Base-by-base conservation (phyloP, 2,888 invertebrate species). In the Exephanes ischioxanthus region DNA sequence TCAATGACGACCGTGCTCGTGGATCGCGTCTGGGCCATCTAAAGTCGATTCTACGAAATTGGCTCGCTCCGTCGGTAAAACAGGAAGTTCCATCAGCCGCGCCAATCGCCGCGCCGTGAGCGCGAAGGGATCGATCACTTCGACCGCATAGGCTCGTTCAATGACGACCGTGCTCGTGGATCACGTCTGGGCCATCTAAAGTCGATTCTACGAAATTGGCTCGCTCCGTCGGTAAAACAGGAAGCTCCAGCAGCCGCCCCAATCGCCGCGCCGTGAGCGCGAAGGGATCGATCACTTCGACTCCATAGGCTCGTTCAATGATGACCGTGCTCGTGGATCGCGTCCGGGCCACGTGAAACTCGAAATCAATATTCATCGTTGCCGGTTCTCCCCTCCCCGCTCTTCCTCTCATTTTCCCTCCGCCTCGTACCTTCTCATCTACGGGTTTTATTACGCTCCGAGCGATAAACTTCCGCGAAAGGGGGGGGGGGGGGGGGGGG, bases 331-430 rank as follows among this genome's bases (percentile, higher is more conserved):
- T 41, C 22, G 51, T 30, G 61, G 67, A 19, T 67, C 76, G 51
- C n/a, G 67, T 26, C 51, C 58, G 45, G 72, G 53, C 72, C 71
- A 53, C 83, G 66, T 45, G 80, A 80, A 83, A 80, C 70, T 51
- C 72, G 76, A 14, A 14, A 84, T 86, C 84, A 84, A 86, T 86
- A 86, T 86, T 84, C 84, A 86, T 84, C 72, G 61, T 71, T 71
- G 48, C 68, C 58, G 37, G 14, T 7, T 51, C 61, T 80, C 41
- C 11, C 37, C 67, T 70, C 67, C 14, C 6, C 41, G 16, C 37
- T 14, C 19, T 22, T 67, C 53, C 55, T 45, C 45, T 41, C 61
- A 26, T 58, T 48, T 14, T 19, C 53, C 11, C 37, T 58, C 14
- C 30, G 37, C 19, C 16, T n/a, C 11, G 2, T 30, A 26, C 71